Evolutionary conservation across 2,888 invertebrate genomes (phyloP).

Genomic region (Adelognathus sp.): DNA sequence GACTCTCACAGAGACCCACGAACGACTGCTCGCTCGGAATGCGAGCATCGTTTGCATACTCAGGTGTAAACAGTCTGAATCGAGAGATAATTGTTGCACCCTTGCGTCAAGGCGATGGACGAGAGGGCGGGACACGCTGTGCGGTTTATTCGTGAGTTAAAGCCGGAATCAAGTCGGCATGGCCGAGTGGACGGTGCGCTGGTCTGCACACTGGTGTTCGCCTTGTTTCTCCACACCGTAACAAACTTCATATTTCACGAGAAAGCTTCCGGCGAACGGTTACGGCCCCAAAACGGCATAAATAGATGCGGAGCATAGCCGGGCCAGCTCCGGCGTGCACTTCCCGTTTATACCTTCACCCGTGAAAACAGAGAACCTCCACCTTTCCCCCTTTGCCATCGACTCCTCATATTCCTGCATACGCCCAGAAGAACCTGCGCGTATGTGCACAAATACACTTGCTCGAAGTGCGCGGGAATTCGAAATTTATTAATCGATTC

Average conservation of each 20-base stretch:
- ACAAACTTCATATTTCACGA: conserved; percentile 41
- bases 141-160: conserved; percentile 23
- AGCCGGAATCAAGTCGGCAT: conserved; percentile 30
- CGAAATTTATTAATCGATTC: conserved; percentile 69
- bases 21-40: neutral
- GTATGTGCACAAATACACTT: conserved; percentile 15
- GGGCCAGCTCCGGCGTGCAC: conserved; percentile 13
- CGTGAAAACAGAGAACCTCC: conserved; percentile 16
- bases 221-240: conserved; percentile 21
- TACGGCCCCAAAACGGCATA: conserved; percentile 62
- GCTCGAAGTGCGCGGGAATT: conserved; percentile 65
- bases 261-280: conserved; percentile 54
- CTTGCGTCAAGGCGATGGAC: neutral
- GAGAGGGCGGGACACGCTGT: neutral
- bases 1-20: neutral
- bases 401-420: neutral
- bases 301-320: conserved; percentile 60
- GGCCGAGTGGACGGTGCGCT: conserved; percentile 2
- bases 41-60: neutral
- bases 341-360: conserved; percentile 24
- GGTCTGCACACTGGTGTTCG: neutral
- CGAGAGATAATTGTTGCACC: conserved; percentile 25
- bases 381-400: neutral
- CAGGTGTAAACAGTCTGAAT: neutral
- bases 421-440: neutral